Percentiles rank a stretch among this genome's conserved stretches.
phyloP scores from a whole-genome alignment of 2,888 invertebrate genomes.

The Chrysomela aeneicollis region DNA sequence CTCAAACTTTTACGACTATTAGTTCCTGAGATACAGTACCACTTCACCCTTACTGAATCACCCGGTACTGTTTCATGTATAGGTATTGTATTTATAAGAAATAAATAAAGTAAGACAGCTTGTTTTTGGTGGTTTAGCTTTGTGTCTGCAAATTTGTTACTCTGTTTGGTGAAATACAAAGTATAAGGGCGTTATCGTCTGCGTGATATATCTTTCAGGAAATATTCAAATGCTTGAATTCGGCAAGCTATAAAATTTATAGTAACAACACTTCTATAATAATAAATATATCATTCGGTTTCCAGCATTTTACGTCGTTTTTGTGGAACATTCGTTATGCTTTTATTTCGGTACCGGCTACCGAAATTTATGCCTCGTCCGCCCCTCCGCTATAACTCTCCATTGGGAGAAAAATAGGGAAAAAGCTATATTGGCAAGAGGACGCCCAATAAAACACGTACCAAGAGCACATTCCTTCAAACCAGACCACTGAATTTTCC shows the following conservation, averaged over 20 bases:
- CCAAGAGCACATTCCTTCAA: neutral
- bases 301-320: constrained; percentile 56
- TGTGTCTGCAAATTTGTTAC: neutral
- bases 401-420: constrained; percentile 50
- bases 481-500: too few relatives aligned
- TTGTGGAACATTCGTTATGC: constrained; percentile 58
- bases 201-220: constrained; percentile 11
- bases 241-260: constrained; percentile 54
- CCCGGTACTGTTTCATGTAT: too few relatives aligned
- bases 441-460: constrained; percentile 56
- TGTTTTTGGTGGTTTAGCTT: neutral
- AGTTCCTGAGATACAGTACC: too few relatives aligned
- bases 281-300: constrained; percentile 59
- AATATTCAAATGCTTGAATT: constrained; percentile 36
- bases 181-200: constrained; percentile 2
- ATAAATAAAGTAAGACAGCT: neutral
- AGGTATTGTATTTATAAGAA: too few relatives aligned
- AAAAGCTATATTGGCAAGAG: constrained; percentile 55
- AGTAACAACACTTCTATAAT: constrained; percentile 51
- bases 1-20: too few relatives aligned
- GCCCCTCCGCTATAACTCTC: constrained; percentile 57
- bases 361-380: constrained; percentile 54
- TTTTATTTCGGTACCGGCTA: constrained; percentile 55
- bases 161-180: neutral
- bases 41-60: too few relatives aligned